Evolutionary conservation across 2,888 invertebrate genomes (phyloP), one percentile per base, ranked within the genome.

Genomic region (Empis stercorea): DNA sequence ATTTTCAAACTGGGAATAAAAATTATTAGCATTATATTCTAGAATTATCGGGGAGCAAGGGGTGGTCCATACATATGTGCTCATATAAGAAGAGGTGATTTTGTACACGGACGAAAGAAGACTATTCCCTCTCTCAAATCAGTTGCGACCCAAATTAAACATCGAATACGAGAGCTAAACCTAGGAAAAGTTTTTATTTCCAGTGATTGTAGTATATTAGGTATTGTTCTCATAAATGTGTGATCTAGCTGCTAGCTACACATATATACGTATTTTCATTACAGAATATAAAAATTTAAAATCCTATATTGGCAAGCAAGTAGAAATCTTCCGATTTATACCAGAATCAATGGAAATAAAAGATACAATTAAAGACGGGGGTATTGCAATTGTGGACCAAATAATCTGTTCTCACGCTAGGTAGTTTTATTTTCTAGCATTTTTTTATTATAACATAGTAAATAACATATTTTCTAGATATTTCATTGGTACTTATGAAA

Each of bases 401-500:
- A 87, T 95, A 59, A 87, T 99, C 55, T 92, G 93, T 68, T 84
- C 95, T 0, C 81, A 84, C 67, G 85, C 92, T 1, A 78, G 80
- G 40, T 57, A 38, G 15, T 13, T 38, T 14, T 6, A n/a, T 36
- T 36, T n/a, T 36, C 7, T 7, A 36, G 37, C 14, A 11, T 13
- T 14, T 7, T 39, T 73, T 76, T 62, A 55, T 45, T 40, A 37
- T 37, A 7, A 34, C 40, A 44, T 40, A 4, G 15, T n/a, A 23
- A 41, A 23, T 20, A 41, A 4, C 9, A 23, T 9, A 10, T 15
- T 23, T 39, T 13, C 17, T 42, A 56, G 56, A 54, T 81, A 79
- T 63, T 96, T 96, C 61, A 76, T 94, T 36, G 97, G 97, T 10
- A 93, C 92, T 0, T 79, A 84, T 63, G 92, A 93, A 57, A 97